Base-by-base conservation (phyloP, 2,797 vertebrate species). In the Chelmon rostratus region DNA sequence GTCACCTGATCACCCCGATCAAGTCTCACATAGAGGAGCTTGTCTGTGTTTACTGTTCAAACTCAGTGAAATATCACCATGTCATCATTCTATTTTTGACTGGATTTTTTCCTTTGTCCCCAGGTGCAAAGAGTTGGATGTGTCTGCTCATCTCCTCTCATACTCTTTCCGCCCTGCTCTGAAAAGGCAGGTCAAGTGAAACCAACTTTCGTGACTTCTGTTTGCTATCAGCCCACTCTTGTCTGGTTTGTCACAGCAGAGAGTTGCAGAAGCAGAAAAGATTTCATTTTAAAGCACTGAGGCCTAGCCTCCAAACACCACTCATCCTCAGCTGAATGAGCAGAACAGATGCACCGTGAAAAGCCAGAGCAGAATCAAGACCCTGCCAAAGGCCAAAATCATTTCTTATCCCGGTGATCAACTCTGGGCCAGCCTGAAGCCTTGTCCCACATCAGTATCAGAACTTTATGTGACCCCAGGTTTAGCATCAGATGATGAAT, bases 251-350 rank as follows among this genome's bases (percentile, higher is more conserved):
- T 73, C 54, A 8, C 44, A 16, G 56, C 0, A 23, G 31, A 42
- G 46, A 81, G 63, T 44, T 3, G 61, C 35, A 65, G 63, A 65
- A 57, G 74, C 58, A 72, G 58, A 73, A 74, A 42, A 35, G 3
- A 73, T 79, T 73, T 76, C 35, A 78, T 83, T 86, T 65, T 49
- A 28, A 79, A 50, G 72, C 79, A 53, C 37, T 10, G 73, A 81
- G 21, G 52, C 33, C 81, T 15, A 8, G 46, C 68, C 58, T 40
- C 38, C 25, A 64, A 73, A 76, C 78, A 52, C 40, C 18, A 53
- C 33, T 78, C 67, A 40, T 81, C 37, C 72, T 79, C 62, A 65
- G 76, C 56, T 50, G 72, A 82, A 59, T 28, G 69, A 85, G 69
- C 79, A 78, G 35, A 83, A 76, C 65, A 85, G 76, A 84, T 67